Conservation (phyloP, 2,888 invertebrate species). For the Selenia dentaria region DNA sequence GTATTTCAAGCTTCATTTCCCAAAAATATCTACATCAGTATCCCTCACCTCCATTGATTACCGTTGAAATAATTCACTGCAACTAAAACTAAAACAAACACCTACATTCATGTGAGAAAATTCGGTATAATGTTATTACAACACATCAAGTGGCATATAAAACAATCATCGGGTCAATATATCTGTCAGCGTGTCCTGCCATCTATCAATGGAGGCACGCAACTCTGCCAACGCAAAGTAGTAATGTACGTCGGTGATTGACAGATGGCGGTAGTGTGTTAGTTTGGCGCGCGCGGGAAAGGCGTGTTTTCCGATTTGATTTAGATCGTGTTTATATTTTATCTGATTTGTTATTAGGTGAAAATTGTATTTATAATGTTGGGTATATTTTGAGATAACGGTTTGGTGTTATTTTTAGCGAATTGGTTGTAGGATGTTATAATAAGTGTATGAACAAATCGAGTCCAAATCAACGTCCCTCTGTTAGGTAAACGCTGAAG, state of each 20-base stretch:
- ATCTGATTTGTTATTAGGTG: slow-evolving; percentile 38
- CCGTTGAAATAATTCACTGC: slow-evolving; percentile 29
- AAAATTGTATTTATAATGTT: slow-evolving; percentile 25
- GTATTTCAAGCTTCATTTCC: slow-evolving; percentile 1
- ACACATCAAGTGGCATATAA: slow-evolving; percentile 64
- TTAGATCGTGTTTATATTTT: slow-evolving; percentile 49
- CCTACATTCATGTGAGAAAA: slow-evolving; percentile 29
- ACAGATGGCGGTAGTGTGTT: slow-evolving; percentile 69
- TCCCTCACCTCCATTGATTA: slow-evolving; percentile 16
- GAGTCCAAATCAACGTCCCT: too few relatives aligned
- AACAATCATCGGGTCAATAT: slow-evolving; percentile 64
- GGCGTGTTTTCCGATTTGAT: slow-evolving; percentile 50
- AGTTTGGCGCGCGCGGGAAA: slow-evolving; percentile 49
- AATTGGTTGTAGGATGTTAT: too few relatives aligned
- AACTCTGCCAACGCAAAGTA: slow-evolving; percentile 52
- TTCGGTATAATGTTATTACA: slow-evolving; percentile 57
- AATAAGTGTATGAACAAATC: too few relatives aligned
- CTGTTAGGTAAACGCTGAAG: too few relatives aligned
- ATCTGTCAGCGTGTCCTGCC: slow-evolving; percentile 72
- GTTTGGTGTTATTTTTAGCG: slow-evolving; percentile 12
- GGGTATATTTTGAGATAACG: slow-evolving; percentile 13
- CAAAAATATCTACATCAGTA: slow-evolving; percentile 3
- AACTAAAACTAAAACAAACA: slow-evolving; percentile 29
- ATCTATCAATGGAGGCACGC: slow-evolving; percentile 66
- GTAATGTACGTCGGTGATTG: slow-evolving; percentile 72